Conservation (phyloP, 1,140 invertebrate species). For the Carposina sasakii region DNA sequence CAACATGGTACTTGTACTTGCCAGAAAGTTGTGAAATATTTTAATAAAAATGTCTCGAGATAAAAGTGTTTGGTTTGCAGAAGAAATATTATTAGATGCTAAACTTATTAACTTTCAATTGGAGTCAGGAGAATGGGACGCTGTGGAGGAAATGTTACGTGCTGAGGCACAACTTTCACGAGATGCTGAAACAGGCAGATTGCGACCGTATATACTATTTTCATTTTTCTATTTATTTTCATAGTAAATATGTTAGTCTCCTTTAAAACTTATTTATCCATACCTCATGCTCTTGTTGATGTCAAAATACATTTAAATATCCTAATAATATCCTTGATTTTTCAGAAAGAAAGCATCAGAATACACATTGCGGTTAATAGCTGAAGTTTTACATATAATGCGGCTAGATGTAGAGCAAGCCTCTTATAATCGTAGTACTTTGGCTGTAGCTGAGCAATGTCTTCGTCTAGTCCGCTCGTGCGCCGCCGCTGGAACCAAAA, state of each 20-base stretch:
- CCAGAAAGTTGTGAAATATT: no score
- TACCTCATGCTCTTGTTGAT: not conserved
- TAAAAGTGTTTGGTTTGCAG: conserved; percentile 71
- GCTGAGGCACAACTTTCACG: conserved; percentile 65
- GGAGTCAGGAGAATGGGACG: conserved; percentile 68
- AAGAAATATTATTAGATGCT: conserved; percentile 68
- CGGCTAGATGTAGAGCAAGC: conserved; percentile 63
- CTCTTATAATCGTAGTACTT: conserved; percentile 61
- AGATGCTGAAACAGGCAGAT: conserved; percentile 67
- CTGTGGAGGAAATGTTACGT: conserved; percentile 69
- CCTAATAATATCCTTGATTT: no score
- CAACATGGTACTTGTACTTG: no score
- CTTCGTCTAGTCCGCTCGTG: conserved; percentile 64
- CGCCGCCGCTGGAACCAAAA: conserved; percentile 68
- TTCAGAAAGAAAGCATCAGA: conserved; percentile 70
- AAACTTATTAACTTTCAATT: conserved; percentile 69
- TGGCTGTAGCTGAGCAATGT: conserved; percentile 68
- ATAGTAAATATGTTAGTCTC: no score
- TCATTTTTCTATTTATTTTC: no score
- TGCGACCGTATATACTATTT: conserved; percentile 64
- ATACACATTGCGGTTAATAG: conserved; percentile 67
- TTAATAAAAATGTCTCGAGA: conserved; percentile 71
- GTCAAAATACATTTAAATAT: no score
- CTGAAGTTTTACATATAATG: conserved; percentile 70
- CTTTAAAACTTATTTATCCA: no score